phyloP scores from a whole-genome alignment of 2,113 vertebrate species.

The Coryphaenoides rupestris region DNA sequence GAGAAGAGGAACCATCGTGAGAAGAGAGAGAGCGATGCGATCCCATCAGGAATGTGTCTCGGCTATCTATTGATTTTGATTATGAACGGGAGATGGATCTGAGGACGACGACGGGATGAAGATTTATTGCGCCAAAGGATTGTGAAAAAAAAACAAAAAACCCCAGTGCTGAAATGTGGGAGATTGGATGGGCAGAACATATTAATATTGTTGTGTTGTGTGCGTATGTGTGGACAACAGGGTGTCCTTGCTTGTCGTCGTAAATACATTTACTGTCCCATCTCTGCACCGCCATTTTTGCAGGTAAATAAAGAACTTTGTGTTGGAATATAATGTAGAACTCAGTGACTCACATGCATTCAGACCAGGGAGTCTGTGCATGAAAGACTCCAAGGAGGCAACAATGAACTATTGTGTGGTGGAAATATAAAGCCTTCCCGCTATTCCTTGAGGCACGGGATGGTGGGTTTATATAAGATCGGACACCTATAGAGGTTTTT shows the following conservation, averaged over 20 bases:
- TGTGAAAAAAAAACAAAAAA: not conserved
- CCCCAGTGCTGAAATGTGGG: not conserved
- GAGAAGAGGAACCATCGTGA: not conserved
- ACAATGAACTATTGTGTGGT: not conserved
- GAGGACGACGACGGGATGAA: not conserved
- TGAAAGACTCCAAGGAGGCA: not conserved
- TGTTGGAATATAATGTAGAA: not conserved
- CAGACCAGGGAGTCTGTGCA: too few species aligned
- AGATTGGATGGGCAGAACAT: not conserved
- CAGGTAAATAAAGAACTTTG: conserved; percentile 2
- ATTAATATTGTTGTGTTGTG: not conserved
- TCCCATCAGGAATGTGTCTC: not conserved
- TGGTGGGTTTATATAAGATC: conserved; percentile 37
- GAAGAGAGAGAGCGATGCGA: not conserved
- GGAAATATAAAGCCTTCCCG: conserved; percentile 17
- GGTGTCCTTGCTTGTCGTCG: not conserved
- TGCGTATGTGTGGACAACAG: not conserved
- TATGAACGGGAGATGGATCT: not conserved
- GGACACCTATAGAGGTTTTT: conserved; percentile 18
- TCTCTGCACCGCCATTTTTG: not conserved
- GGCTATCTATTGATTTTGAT: not conserved
- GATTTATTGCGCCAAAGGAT: not conserved
- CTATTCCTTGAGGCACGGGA: conserved; percentile 31
- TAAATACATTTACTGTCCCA: not conserved
- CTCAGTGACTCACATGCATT: too few species aligned